Evolutionary conservation across 2,797 vertebrate species (phyloP), one percentile per base, ranked within the genome.

Genomic region (Macroramphosus scolopax): DNA sequence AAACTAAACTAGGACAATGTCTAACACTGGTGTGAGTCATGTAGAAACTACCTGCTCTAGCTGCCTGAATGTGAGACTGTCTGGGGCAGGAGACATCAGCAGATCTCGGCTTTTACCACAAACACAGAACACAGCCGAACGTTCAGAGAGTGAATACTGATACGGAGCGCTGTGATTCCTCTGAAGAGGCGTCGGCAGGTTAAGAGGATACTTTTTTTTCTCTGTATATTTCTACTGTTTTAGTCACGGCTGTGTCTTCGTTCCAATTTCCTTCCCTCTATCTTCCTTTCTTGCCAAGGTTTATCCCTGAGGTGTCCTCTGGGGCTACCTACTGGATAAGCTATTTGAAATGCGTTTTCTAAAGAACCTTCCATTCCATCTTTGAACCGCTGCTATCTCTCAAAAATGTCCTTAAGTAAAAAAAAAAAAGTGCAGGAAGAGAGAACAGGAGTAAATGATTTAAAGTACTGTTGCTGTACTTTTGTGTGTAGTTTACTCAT

Each of bases 261-360:
- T 85, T 78, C 50, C 76, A 77, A 75, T 85, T 84, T 77, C 52
- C 68, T 56, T 33, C 53, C 30, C 43, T 74, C 68, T 80, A 72
- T 85, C 81, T 86, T 81, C 59, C 75, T 77, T 82, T 80, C 75
- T 82, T 82, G 80, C 83, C 69, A 63, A 78, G 75, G 72, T 83
- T 83, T 80, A 84, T 87, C 83, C 84, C 83, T 50, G 77, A 84
- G 84, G 81, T 88, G 83, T 80, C 79, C 82, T 87, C 82, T 83
- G 78, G 82, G 84, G 78, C 79, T 83, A 82, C 80, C 82, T 80
- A 75, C 67, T 69, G 83, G 79, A 82, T 85, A 83, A 84, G 77
- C 78, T 74, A 83, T 83, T 84, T 87, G 77, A 86, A 85, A 88
- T 78, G 57, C 78, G 75, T 86, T 82, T 87, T 81, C 79, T 72